Conservation (phyloP, 1,140 invertebrate species). For the Aethina tumida region DNA sequence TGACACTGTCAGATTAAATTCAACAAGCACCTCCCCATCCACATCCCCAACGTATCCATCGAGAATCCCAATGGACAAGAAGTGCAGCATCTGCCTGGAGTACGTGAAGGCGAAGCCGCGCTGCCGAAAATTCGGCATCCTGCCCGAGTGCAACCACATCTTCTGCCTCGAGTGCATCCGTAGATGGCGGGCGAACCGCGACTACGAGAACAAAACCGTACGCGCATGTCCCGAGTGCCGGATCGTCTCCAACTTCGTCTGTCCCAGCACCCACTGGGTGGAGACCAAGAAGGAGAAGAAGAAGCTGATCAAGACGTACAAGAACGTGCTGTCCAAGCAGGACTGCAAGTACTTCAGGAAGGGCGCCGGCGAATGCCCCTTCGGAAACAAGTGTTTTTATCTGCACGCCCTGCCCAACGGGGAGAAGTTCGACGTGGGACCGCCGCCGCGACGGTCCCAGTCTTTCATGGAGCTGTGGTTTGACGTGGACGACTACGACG, state of each 20-base stretch:
- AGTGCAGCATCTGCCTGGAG: no score
- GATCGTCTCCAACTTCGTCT: slow-evolving; percentile 70
- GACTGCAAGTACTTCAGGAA: slow-evolving; percentile 79
- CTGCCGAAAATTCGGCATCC: slow-evolving; percentile 76
- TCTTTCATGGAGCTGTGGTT: no score
- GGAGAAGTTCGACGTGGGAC: slow-evolving; percentile 59
- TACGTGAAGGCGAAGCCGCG: no score
- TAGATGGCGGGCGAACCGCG: slow-evolving; percentile 71
- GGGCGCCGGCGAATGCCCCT: slow-evolving; percentile 73
- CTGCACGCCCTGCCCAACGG: slow-evolving; percentile 72
- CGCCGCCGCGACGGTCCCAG: slow-evolving; percentile 43
- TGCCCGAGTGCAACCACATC: slow-evolving; percentile 82
- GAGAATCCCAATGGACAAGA: no score
- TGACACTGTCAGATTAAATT: no score
- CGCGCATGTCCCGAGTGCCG: slow-evolving; percentile 79
- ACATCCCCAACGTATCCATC: no score
- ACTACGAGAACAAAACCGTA: slow-evolving; percentile 50
- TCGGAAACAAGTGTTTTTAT: slow-evolving; percentile 87
- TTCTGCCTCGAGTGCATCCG: slow-evolving; percentile 80
- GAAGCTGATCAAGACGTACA: slow-evolving; percentile 68
- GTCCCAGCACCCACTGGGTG: slow-evolving; percentile 76
- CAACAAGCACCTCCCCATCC: no score
- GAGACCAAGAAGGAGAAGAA: slow-evolving; percentile 76
- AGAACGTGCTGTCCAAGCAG: slow-evolving; percentile 63
- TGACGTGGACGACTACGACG: no score